phyloP scores from a whole-genome alignment of 2,113 vertebrate genomes.

The Ictalurus punctatus region DNA sequence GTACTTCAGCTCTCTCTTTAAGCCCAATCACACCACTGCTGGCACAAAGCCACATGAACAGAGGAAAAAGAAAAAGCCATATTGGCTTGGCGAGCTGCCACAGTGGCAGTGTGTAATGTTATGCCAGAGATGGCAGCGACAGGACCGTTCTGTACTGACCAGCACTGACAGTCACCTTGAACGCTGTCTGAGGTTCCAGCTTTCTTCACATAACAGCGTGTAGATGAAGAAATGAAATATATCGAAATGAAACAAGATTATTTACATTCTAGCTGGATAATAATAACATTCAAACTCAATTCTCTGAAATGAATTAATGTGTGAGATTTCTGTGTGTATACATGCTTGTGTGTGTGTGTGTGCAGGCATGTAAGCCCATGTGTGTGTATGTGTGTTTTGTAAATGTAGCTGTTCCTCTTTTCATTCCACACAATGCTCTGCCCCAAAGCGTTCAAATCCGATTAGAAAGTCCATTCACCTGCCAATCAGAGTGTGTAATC shows the following conservation, averaged over 20 bases:
- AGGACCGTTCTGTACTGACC: slow-evolving; percentile 49
- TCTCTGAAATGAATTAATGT: neutral
- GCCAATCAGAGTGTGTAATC: slow-evolving; percentile 61
- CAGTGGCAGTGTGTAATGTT: slow-evolving; percentile 65
- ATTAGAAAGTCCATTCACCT: slow-evolving; percentile 63
- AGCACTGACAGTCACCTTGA: slow-evolving; percentile 78
- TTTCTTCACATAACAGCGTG: slow-evolving; percentile 53
- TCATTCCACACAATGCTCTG: neutral
- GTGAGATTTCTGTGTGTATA: slow-evolving; percentile 19
- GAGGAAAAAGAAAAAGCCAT: slow-evolving; percentile 30
- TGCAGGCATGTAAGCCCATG: slow-evolving; percentile 32
- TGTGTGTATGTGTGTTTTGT: slow-evolving; percentile 18
- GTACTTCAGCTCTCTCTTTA: slow-evolving; percentile 32
- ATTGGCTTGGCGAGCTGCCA: slow-evolving; percentile 66
- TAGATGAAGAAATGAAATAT: neutral
- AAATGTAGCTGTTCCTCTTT: slow-evolving; percentile 18
- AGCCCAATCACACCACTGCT: slow-evolving; percentile 24
- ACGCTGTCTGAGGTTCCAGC: slow-evolving; percentile 65
- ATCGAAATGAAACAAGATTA: neutral
- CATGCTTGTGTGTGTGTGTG: slow-evolving; percentile 31
- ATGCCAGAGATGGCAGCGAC: slow-evolving; percentile 65
- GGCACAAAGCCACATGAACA: slow-evolving; percentile 41
- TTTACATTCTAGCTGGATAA: neutral
- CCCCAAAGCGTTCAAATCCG: slow-evolving; percentile 42
- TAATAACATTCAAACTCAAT: no score